These are phyloP conservation scores for Pogona vitticeps DNA, from an alignment of 2,113 vertebrate species.

Conservation along the genomic window DNA sequence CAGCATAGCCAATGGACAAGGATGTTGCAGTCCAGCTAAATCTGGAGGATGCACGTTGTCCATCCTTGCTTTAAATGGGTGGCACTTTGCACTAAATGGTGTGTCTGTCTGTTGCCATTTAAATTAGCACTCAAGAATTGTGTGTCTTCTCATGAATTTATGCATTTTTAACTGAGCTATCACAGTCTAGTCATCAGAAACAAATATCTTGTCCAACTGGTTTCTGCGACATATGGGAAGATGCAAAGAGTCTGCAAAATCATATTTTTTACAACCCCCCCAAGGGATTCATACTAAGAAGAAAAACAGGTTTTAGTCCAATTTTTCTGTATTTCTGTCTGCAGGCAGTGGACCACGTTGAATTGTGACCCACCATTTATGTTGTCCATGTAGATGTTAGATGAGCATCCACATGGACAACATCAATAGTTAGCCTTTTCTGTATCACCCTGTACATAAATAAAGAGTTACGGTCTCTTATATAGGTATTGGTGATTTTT, in stretches of 20 bases:
- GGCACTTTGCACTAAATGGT: slow-evolving; percentile 12
- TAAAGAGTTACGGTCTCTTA: not conserved
- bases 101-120: slow-evolving; percentile 7
- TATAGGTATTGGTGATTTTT: no score
- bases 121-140: not conserved
- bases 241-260: slow-evolving; percentile 32
- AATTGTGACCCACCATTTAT: no score
- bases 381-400: no score
- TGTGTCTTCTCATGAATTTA: slow-evolving; percentile 34
- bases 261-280: slow-evolving; percentile 25
- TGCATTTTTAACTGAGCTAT: slow-evolving; percentile 40
- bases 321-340: not conserved
- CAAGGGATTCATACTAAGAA: not conserved
- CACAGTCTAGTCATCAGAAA: slow-evolving; percentile 30
- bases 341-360: not conserved
- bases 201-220: slow-evolving; percentile 22
- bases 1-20: not conserved
- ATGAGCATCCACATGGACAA: not conserved
- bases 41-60: not conserved
- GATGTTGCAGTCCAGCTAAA: no score
- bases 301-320: slow-evolving; percentile 4
- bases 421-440: not conserved
- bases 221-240: slow-evolving; percentile 2
- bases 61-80: not conserved
- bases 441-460: not conserved